Conservation (phyloP, 2,888 invertebrate species). For the Nemurella pictetii region DNA sequence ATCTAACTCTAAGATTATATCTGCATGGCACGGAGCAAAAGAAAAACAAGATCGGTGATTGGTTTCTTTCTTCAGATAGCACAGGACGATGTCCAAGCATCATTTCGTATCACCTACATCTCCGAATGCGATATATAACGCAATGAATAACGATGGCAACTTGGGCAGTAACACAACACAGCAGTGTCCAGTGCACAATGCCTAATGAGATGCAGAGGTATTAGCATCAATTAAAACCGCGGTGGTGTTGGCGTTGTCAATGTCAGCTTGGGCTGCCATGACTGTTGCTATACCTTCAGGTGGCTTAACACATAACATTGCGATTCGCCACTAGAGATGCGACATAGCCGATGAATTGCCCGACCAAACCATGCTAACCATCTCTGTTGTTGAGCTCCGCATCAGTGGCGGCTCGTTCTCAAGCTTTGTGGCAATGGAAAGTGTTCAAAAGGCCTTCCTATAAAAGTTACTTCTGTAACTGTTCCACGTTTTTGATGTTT, state of each 20-base stretch:
- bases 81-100: not conserved
- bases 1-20: not conserved
- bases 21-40: not conserved
- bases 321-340: not conserved
- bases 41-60: not conserved
- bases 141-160: not conserved
- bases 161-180: not conserved
- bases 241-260: not conserved
- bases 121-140: not conserved
- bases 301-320: not conserved
- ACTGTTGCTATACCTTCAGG: not conserved
- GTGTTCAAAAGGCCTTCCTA: too few relatives aligned
- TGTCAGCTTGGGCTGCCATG: not conserved
- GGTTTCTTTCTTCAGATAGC: not conserved
- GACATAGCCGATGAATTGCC: not conserved
- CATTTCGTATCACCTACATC: not conserved
- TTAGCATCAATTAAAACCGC: conserved; percentile 12
- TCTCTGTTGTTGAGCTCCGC: not conserved
- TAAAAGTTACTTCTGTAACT: too few relatives aligned
- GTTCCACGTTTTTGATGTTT: too few relatives aligned
- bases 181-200: not conserved
- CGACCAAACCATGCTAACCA: not conserved
- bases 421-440: too few relatives aligned
- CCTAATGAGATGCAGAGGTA: not conserved
- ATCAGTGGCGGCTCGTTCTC: not conserved